Conservation (phyloP, 1,140 invertebrate genomes). For the Drosophila rhopaloa region DNA sequence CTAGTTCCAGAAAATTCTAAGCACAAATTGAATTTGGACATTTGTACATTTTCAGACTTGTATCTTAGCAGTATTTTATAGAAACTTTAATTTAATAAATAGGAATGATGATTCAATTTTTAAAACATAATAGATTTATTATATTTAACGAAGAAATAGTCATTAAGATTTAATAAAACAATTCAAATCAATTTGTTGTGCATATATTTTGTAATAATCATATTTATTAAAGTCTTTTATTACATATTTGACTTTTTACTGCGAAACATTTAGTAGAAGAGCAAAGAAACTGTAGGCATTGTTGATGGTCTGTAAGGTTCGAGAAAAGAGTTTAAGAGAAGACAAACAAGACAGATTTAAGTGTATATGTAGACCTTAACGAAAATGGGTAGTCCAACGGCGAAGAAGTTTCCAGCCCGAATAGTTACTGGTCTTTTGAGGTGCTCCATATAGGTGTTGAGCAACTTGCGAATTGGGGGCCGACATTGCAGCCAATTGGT, state of each 20-base stretch:
- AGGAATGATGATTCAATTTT: too few relatives aligned
- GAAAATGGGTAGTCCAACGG: conserved; percentile 74
- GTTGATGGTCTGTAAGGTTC: conserved; percentile 63
- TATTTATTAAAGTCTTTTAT: background rate
- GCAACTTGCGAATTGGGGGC: conserved; percentile 40
- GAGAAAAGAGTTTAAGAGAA: background rate
- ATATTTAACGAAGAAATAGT: too few relatives aligned
- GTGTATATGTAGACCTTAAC: conserved; percentile 58
- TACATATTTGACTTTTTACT: conserved; percentile 14
- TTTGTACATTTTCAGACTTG: too few relatives aligned
- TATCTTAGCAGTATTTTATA: too few relatives aligned
- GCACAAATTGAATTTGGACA: too few relatives aligned
- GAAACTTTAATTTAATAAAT: too few relatives aligned
- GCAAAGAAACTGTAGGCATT: conserved; percentile 80
- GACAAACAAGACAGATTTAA: too few relatives aligned
- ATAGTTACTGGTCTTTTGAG: conserved; percentile 62
- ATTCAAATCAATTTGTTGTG: background rate
- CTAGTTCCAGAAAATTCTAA: too few relatives aligned
- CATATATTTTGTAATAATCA: background rate
- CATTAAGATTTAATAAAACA: background rate
- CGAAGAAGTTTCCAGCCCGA: conserved; percentile 67
- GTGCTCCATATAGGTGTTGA: conserved; percentile 72
- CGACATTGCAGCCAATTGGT: conserved; percentile 64
- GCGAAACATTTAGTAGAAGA: conserved; percentile 66
- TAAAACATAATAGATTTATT: too few relatives aligned